Conservation (phyloP, 1,140 invertebrate species). For the Planococcus citri region DNA sequence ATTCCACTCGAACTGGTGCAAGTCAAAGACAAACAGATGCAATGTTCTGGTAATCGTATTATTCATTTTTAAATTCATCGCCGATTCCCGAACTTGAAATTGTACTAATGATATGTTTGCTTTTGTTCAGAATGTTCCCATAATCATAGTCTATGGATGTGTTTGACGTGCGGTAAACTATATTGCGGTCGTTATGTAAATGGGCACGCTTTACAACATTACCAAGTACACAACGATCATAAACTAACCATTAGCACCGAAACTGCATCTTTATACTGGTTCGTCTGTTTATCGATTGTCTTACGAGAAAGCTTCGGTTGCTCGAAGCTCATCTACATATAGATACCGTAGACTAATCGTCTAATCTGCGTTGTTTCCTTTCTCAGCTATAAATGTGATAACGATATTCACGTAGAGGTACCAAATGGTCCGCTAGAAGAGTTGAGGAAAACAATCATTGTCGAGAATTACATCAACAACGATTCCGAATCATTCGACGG, state of each 20-base stretch:
- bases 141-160: conserved; percentile 58
- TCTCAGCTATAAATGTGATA: conserved; percentile 2
- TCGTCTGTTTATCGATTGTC: conserved; percentile 29
- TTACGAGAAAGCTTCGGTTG: too few relatives aligned
- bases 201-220: conserved; percentile 61
- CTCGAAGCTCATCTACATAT: too few relatives aligned
- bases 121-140: conserved; percentile 55
- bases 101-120: too few relatives aligned
- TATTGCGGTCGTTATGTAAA: conserved; percentile 66
- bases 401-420: not conserved
- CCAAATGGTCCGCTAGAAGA: not conserved
- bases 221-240: conserved; percentile 47
- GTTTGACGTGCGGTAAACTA: conserved; percentile 55
- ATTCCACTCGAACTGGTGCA: not conserved
- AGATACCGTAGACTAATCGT: not conserved
- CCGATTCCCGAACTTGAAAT: not conserved
- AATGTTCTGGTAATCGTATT: conserved; percentile 16
- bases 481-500: not conserved
- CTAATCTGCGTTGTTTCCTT: not conserved
- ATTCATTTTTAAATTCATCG: not conserved
- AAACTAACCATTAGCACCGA: conserved; percentile 63
- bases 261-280: conserved; percentile 62
- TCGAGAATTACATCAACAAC: not conserved
- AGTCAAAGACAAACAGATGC: not conserved
- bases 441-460: conserved; percentile 6